A percentile compares a stretch with the other conserved stretches of the same genome.
These are phyloP conservation scores for Oryzias javanicus DNA, from an alignment of 2,113 vertebrate species.

Conservation along the genomic window DNA sequence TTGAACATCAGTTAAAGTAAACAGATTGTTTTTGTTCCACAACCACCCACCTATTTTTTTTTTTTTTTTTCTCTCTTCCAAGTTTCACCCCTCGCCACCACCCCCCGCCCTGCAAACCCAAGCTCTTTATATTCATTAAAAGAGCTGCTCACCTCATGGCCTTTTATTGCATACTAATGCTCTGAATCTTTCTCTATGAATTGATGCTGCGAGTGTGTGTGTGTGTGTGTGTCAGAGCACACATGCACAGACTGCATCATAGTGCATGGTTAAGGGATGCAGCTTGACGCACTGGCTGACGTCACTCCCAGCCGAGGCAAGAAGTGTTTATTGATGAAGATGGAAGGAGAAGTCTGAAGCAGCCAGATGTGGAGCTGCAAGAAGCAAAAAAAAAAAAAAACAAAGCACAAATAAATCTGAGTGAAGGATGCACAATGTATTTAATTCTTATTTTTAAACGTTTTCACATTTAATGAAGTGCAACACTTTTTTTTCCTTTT, in stretches of 20 bases:
- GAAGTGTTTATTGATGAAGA: conserved; percentile 53
- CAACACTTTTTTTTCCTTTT: background rate
- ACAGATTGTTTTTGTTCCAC: background rate
- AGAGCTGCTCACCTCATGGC: conserved; percentile 2
- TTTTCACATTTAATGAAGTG: background rate
- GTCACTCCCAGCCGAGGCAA: conserved; percentile 48
- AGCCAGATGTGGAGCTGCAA: background rate
- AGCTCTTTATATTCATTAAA: conserved; percentile 13
- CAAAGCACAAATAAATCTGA: too few species aligned
- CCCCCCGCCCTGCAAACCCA: conserved; percentile 2
- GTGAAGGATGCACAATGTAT: too few species aligned
- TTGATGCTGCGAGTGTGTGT: background rate
- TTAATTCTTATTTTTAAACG: too few species aligned
- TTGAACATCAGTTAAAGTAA: background rate
- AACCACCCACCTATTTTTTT: background rate
- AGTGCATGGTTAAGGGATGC: conserved; percentile 36
- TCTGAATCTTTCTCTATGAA: conserved; percentile 21
- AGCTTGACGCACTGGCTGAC: conserved; percentile 64
- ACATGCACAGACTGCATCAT: conserved; percentile 9
- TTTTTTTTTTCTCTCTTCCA: background rate
- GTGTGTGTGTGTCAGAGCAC: conserved; percentile 14
- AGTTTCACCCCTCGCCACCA: background rate
- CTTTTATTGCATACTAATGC: conserved; percentile 20
- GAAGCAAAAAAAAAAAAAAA: background rate
- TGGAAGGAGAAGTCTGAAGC: background rate